Conservation (phyloP, 2,113 vertebrate species). For the Myotis davidii region DNA sequence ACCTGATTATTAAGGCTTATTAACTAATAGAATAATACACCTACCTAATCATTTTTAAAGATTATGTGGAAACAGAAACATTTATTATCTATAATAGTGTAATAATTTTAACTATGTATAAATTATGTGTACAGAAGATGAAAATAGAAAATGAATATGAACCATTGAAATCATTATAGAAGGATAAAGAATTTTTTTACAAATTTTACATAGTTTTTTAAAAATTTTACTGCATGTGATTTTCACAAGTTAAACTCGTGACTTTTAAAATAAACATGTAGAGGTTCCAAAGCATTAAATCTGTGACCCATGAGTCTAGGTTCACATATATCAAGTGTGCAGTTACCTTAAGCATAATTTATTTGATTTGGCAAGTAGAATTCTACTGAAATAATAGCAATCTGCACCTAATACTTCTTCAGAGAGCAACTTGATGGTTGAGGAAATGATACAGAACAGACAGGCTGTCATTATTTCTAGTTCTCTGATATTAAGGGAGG, state of each 20-base stretch:
- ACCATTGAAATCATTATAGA: not conserved
- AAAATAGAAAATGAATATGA: constrained; percentile 2
- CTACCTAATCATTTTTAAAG: constrained; percentile 7
- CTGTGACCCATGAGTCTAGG: not conserved
- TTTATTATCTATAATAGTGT: not conserved
- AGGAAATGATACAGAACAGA: not conserved
- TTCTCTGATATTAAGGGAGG: not conserved
- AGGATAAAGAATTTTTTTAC: not conserved
- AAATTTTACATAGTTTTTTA: not conserved
- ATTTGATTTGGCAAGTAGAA: not conserved
- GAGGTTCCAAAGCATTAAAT: constrained; percentile 11
- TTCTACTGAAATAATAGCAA: not conserved
- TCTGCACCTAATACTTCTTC: not conserved
- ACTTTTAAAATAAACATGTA: constrained; percentile 9
- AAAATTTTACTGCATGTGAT: constrained; percentile 22
- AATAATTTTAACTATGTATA: not conserved
- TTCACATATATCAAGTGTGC: not conserved
- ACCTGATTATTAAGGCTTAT: not conserved
- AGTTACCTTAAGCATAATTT: constrained; percentile 13
- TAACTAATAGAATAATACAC: not conserved
- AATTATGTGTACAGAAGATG: not conserved
- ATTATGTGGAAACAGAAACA: not conserved
- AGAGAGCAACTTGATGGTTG: not conserved
- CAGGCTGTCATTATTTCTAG: not conserved
- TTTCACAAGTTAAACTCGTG: constrained; percentile 4